phyloP scores from a whole-genome alignment of 1,140 invertebrate species.

The Brachionus plicatilis region DNA sequence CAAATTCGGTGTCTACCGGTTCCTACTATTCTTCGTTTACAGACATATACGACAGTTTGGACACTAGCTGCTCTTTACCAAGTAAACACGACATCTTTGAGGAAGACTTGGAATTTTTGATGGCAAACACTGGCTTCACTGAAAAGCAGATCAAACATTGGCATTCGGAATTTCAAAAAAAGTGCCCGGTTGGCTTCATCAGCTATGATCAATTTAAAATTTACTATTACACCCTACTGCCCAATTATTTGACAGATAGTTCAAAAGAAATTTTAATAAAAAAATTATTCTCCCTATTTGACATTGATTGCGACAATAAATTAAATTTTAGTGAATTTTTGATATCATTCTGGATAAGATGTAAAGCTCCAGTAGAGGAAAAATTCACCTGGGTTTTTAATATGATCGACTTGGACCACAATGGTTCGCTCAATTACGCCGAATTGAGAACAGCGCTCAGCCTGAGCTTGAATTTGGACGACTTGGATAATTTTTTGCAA shows the following conservation, averaged over 20 bases:
- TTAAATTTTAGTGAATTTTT: constrained; percentile 40
- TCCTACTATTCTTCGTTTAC: neutral
- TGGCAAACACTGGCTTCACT: constrained; percentile 20
- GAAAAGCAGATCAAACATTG: constrained; percentile 14
- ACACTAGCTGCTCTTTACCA: neutral
- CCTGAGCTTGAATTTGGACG: neutral
- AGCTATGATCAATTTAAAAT: constrained; percentile 34
- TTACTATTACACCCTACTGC: constrained; percentile 22
- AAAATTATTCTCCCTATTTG: constrained; percentile 1
- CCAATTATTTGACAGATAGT: neutral
- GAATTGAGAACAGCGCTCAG: neutral
- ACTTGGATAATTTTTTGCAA: neutral
- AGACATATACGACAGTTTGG: neutral
- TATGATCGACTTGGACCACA: constrained; percentile 27
- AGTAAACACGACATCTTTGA: neutral
- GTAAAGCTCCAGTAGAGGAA: constrained; percentile 26
- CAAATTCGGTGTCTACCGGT: neutral
- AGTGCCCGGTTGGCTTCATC: neutral
- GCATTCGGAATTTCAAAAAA: constrained; percentile 31
- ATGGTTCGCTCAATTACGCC: neutral
- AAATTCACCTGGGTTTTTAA: constrained; percentile 40
- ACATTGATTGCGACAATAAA: constrained; percentile 18
- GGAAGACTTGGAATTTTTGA: constrained; percentile 30
- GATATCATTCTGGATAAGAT: constrained; percentile 32
- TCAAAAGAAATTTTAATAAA: neutral